phyloP scores from a whole-genome alignment of 1,140 invertebrate species.

The Rhopalosiphum padi region DNA sequence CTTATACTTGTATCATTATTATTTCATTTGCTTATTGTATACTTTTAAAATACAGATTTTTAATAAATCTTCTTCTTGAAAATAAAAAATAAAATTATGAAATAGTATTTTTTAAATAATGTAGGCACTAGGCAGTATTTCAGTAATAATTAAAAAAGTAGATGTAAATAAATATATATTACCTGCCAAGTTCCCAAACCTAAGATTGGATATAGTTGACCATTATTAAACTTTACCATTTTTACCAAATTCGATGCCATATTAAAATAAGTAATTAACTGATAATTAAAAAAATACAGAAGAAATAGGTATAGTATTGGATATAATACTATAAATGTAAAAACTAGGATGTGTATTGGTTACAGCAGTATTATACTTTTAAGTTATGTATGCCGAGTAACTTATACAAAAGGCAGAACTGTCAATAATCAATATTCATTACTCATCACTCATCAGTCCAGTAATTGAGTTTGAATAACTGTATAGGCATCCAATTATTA shows the following conservation, averaged over 20 bases:
- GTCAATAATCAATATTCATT: background rate
- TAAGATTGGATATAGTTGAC: conserved; percentile 71
- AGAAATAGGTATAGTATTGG: background rate
- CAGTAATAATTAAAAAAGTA: too few species aligned
- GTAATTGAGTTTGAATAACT: too few species aligned
- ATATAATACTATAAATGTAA: background rate
- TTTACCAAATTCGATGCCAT: conserved; percentile 33
- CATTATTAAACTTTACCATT: conserved; percentile 68
- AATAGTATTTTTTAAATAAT: too few species aligned
- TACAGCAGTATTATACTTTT: background rate
- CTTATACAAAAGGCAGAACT: background rate
- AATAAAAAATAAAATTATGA: too few species aligned
- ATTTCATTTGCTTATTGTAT: too few species aligned
- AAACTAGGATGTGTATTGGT: background rate
- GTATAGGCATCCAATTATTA: too few species aligned
- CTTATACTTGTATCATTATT: too few species aligned
- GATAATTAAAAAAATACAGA: background rate
- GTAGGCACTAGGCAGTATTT: too few species aligned
- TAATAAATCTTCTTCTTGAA: too few species aligned
- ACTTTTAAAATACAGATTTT: too few species aligned
- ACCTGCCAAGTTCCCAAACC: conserved; percentile 84
- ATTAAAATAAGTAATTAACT: background rate
- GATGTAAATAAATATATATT: conserved; percentile 61
- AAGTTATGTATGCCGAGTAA: background rate
- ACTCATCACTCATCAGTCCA: background rate